Conservation (phyloP, 1,140 invertebrate species). For the Drosophila kurseongensis region DNA sequence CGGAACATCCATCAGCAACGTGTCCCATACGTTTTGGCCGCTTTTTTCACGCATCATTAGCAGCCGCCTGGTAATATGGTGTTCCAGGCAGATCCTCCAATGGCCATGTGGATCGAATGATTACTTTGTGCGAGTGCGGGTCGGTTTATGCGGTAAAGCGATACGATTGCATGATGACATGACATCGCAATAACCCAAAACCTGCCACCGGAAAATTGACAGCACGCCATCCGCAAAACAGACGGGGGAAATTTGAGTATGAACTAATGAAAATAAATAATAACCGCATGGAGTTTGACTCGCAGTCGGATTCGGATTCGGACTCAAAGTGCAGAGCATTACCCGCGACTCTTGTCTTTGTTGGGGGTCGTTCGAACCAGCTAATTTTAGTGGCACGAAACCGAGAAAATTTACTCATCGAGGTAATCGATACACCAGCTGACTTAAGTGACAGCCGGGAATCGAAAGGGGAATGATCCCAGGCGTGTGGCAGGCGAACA, state of each 20-base stretch:
- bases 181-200: slow-evolving; percentile 51
- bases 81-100: slow-evolving; percentile 22
- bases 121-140: slow-evolving; percentile 51
- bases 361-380: slow-evolving; percentile 44
- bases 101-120: slow-evolving; percentile 42
- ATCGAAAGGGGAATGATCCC: slow-evolving; percentile 12
- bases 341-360: slow-evolving; percentile 41
- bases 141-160: slow-evolving; percentile 69
- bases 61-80: slow-evolving; percentile 23
- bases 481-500: slow-evolving; percentile 20
- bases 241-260: slow-evolving; percentile 39
- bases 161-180: slow-evolving; percentile 81
- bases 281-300: slow-evolving; percentile 35
- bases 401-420: slow-evolving; percentile 30
- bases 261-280: slow-evolving; percentile 61
- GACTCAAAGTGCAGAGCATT: slow-evolving; percentile 14
- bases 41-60: slow-evolving; percentile 70
- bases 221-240: slow-evolving; percentile 61
- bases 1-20: slow-evolving; percentile 31
- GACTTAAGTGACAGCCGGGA: slow-evolving; percentile 12
- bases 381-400: slow-evolving; percentile 74
- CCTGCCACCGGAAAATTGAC: slow-evolving; percentile 76
- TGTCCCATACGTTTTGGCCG: slow-evolving; percentile 59
- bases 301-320: slow-evolving; percentile 1
- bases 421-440: slow-evolving; percentile 61